Evolutionary conservation across 1,140 invertebrate genomes (phyloP), one percentile per base, ranked within the genome.

Genomic region (Coboldia fuscipes): DNA sequence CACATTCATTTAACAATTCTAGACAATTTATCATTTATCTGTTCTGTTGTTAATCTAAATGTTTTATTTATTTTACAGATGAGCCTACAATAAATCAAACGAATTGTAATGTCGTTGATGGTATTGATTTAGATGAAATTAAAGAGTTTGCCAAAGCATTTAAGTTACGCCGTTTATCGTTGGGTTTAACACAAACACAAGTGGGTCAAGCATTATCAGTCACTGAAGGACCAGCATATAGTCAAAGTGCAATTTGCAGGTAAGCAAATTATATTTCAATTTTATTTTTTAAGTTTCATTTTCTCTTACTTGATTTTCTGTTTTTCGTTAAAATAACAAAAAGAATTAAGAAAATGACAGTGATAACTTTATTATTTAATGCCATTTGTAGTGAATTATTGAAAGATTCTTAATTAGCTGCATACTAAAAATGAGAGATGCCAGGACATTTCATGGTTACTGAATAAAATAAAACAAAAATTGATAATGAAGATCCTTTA

Each of bases 211-310:
- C 90, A 5, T 61, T 97, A 1, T 92, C 84, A 42, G 79, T 90
- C 28, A 93, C 88, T 5, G 89, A 96, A 58, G 92, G 92, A 32
- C 90, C 90, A 16, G 89, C 89, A 17, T 97, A 97, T 61, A 93
- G 86, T 61, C 92, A 97, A 66, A 93, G 86, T 61, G 90, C 90
- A 38, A 97, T 97, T 57, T 97, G 90, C 81, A 89, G 89, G 89
- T 94, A 65, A 60, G 50, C 29, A 30, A 15, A 22, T 27, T 34
- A 20, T 18, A 38, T 28, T 41, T 10, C 32, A 39, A 39, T 21
- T 32, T 13, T 15, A 9, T 21, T 8, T 14, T n/a, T n/a, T n/a
- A n/a, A n/a, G n/a, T n/a, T n/a, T n/a, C n/a, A n/a, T n/a, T n/a
- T n/a, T 26, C 17, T 30, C 18, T 29, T 31, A 44, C 35, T 41